A percentile compares a stretch with the other conserved stretches of the same genome.
Conservation (phyloP, 2,113 vertebrate genomes). For the Psettodes erumei region DNA sequence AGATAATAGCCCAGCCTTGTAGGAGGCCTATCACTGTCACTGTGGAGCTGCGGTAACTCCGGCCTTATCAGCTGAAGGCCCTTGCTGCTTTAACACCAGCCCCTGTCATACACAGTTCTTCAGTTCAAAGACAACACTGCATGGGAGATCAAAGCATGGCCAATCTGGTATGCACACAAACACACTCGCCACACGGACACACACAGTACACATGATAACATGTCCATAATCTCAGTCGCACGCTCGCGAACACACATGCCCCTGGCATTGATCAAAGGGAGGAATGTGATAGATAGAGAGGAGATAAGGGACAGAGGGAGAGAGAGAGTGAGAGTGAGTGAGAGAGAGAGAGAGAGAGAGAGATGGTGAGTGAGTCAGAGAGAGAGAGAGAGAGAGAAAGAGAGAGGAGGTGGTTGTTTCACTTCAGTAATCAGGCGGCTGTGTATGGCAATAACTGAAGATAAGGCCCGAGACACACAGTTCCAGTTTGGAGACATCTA, state of each 20-base stretch:
- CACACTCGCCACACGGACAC: slow-evolving; percentile 56
- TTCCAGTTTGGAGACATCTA: slow-evolving; percentile 25
- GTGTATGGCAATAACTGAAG: slow-evolving; percentile 33
- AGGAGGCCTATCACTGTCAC: not conserved
- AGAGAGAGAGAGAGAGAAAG: slow-evolving; percentile 7
- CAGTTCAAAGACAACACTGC: slow-evolving; percentile 77
- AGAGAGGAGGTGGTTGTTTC: slow-evolving; percentile 35
- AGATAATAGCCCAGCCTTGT: not conserved
- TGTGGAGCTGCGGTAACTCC: slow-evolving; percentile 12
- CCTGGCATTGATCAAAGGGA: slow-evolving; percentile 79
- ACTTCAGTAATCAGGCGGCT: slow-evolving; percentile 46
- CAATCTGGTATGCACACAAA: slow-evolving; percentile 64
- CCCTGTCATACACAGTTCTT: slow-evolving; percentile 63
- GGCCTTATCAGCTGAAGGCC: slow-evolving; percentile 69
- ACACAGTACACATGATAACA: slow-evolving; percentile 67
- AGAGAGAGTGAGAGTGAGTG: not conserved
- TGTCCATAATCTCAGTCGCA: slow-evolving; percentile 66
- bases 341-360: slow-evolving; percentile 8
- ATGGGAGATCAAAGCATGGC: slow-evolving; percentile 75
- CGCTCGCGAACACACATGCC: slow-evolving; percentile 65
- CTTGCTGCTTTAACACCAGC: slow-evolving; percentile 64
- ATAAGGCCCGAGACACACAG: slow-evolving; percentile 32
- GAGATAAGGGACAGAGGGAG: slow-evolving; percentile 56
- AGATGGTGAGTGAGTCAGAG: slow-evolving; percentile 19
- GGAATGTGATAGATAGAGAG: slow-evolving; percentile 76